A percentile compares a stretch with the other conserved stretches of the same genome.
Conservation (phyloP, 2,113 vertebrate species). For the Apus apus region DNA sequence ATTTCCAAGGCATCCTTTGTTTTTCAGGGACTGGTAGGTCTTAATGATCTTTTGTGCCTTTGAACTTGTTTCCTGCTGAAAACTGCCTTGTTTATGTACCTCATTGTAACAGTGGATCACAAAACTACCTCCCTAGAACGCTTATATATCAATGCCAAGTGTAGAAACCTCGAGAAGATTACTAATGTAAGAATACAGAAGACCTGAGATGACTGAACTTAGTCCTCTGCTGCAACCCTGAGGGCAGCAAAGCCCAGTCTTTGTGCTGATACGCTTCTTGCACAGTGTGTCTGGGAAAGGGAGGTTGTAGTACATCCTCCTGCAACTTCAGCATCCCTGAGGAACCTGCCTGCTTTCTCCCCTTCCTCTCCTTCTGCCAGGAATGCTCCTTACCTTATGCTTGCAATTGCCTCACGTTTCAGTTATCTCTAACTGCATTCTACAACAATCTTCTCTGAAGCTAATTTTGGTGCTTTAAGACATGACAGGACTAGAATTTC, state of each 20-base stretch:
- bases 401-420: neutral
- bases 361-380: neutral
- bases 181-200: neutral
- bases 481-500: neutral
- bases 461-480: neutral
- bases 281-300: neutral
- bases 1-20: neutral
- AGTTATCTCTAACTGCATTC: neutral
- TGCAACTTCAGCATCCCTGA: neutral
- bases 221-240: neutral
- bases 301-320: neutral
- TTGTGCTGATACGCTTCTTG: neutral
- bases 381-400: neutral
- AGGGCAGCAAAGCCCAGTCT: neutral
- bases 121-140: neutral
- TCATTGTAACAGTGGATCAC: neutral
- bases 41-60: neutral
- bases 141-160: neutral
- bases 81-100: neutral
- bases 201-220: neutral
- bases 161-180: neutral
- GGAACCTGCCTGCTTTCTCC: neutral
- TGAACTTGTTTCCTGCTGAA: neutral
- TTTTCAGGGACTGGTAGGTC: neutral
- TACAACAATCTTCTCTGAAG: neutral